Conservation (phyloP, 2,888 invertebrate species). For the Drosophila siamana region DNA sequence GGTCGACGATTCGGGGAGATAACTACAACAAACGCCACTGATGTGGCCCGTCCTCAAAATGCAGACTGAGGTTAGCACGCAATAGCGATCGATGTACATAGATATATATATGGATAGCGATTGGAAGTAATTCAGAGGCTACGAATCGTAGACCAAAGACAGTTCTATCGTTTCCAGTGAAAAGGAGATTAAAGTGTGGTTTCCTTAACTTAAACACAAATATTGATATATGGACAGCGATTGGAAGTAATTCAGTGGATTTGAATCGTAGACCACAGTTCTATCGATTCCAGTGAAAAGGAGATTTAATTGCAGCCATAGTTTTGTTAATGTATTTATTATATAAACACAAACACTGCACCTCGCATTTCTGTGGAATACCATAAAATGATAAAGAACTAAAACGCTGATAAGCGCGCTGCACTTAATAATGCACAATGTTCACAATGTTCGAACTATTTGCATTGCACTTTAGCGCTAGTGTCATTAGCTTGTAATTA, state of each 20-base stretch:
- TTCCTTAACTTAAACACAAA: too few relatives aligned
- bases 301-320: neutral
- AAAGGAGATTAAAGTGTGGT: neutral
- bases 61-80: conserved; percentile 14
- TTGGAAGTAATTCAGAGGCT: neutral
- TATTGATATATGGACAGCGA: neutral
- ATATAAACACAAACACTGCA: neutral
- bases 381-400: conserved; percentile 28
- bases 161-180: neutral
- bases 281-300: neutral
- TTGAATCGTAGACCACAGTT: neutral
- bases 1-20: neutral
- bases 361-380: conserved; percentile 25
- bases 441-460: neutral
- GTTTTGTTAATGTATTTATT: neutral
- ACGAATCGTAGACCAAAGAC: neutral
- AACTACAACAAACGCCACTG: conserved; percentile 16
- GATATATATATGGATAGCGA: neutral
- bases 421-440: neutral
- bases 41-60: conserved; percentile 9
- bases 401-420: conserved; percentile 42
- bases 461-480: conserved; percentile 30
- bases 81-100: too few relatives aligned
- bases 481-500: conserved; percentile 55
- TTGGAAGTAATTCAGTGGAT: neutral